Percentiles rank a stretch among this genome's conserved stretches.
Conservation (phyloP, 2,888 invertebrate species). For the Agrochola lota region DNA sequence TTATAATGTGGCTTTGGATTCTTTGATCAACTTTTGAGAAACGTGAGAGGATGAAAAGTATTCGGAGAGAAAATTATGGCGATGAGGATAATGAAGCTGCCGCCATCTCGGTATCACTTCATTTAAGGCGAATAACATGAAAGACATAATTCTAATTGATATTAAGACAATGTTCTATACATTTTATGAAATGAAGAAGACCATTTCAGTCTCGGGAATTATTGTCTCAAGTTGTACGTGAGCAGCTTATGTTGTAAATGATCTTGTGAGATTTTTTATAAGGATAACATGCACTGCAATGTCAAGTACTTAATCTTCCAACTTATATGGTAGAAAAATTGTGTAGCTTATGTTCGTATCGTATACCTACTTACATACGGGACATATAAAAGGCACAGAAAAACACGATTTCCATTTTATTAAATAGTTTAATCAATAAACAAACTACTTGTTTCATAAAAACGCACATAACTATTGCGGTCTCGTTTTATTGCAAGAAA, state of each 20-base stretch:
- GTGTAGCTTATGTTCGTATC: not conserved
- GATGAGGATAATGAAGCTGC: no score
- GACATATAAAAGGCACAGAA: conserved; percentile 9
- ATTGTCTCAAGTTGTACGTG: no score
- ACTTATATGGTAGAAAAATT: not conserved
- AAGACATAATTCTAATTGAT: no score
- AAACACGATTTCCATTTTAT: conserved; percentile 35
- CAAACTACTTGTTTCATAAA: conserved; percentile 38
- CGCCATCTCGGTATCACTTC: no score
- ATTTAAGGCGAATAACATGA: no score
- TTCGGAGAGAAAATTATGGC: no score
- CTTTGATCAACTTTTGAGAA: no score
- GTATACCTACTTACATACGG: no score
- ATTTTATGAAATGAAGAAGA: no score
- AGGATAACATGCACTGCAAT: conserved; percentile 1
- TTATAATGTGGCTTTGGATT: not conserved
- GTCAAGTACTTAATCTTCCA: not conserved
- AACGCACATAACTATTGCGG: conserved; percentile 30
- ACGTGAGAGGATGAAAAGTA: no score
- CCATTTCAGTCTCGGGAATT: no score
- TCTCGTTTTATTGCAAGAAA: conserved; percentile 49
- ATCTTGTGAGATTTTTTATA: not conserved
- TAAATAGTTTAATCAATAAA: conserved; percentile 43
- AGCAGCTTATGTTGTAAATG: not conserved
- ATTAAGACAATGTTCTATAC: no score